A percentile compares a stretch with the other conserved stretches of the same genome.
Evolutionary conservation across 2,113 vertebrate species (phyloP).

Genomic region (Phainopepla nitens): DNA sequence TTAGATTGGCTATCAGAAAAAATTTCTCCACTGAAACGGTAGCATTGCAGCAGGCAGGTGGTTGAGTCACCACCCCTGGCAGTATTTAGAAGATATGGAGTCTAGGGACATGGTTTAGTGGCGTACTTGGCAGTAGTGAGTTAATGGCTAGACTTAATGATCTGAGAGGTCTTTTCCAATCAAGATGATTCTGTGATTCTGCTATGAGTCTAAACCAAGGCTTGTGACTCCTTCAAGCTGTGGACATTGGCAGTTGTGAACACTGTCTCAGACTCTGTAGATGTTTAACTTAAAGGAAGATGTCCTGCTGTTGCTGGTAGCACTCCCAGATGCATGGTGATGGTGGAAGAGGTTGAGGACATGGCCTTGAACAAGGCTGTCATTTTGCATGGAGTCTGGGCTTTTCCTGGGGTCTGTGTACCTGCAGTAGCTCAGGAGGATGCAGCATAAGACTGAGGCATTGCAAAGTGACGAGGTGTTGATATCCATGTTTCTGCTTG

Average conservation of each 20-base stretch:
- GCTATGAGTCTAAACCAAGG: neutral
- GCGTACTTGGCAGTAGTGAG: neutral
- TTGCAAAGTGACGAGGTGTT: accelerated
- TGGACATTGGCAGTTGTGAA: neutral
- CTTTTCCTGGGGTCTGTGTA: neutral
- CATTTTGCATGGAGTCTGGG: neutral
- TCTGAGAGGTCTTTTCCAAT: neutral
- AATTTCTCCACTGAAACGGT: neutral
- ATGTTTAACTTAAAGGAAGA: neutral
- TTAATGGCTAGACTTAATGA: neutral
- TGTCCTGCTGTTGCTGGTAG: neutral
- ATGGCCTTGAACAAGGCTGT: neutral
- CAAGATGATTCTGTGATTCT: neutral
- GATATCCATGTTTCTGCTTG: neutral
- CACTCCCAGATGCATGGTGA: neutral
- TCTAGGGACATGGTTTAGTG: neutral
- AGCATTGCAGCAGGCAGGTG: neutral
- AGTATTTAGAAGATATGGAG: neutral
- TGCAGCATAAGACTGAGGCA: neutral
- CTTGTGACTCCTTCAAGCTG: neutral
- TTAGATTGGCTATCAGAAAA: neutral
- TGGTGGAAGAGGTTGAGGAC: neutral
- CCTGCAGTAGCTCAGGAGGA: neutral
- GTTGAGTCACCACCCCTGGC: neutral
- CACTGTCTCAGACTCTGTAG: neutral